A percentile compares a stretch with the other conserved stretches of the same genome.
phyloP scores from a whole-genome alignment of 2,797 vertebrate species.

The Pelochelys cantorii region DNA sequence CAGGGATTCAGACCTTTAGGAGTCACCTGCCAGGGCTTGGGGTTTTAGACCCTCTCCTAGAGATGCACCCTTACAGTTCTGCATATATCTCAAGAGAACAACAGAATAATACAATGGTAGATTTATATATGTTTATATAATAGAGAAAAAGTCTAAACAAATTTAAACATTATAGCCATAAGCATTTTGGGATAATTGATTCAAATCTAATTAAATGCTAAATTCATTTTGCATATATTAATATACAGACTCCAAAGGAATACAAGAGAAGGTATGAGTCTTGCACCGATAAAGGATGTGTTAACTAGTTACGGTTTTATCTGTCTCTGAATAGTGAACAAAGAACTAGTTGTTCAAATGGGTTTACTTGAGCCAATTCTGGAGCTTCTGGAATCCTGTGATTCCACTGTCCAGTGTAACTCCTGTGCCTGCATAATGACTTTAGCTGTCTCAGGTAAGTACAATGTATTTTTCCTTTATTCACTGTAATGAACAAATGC shows the following conservation, averaged over 20 bases:
- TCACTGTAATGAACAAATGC: neutral
- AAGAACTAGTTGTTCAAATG: slow-evolving; percentile 83
- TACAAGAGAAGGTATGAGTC: neutral
- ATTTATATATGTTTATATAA: neutral
- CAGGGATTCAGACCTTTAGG: no score
- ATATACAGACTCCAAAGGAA: neutral
- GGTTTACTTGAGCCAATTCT: slow-evolving; percentile 85
- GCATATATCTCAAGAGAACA: neutral
- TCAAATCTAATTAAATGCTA: neutral
- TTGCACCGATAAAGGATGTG: neutral
- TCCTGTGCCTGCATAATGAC: slow-evolving; percentile 85
- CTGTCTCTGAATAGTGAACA: slow-evolving; percentile 65
- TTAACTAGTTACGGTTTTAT: slow-evolving; percentile 8
- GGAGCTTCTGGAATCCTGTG: slow-evolving; percentile 85
- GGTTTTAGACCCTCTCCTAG: no score
- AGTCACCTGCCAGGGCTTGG: no score
- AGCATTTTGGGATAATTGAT: neutral
- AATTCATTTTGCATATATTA: neutral
- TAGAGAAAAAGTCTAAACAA: neutral
- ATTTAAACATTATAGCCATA: neutral
- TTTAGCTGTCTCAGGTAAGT: slow-evolving; percentile 85
- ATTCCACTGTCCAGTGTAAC: slow-evolving; percentile 83
- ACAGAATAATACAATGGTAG: neutral
- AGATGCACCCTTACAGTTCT: neutral
- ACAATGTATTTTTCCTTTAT: slow-evolving; percentile 16